Percentiles rank a stretch among this genome's conserved stretches.
Conservation (phyloP, 92 coral and sea anemone genomes). For the Epizoanthus rinbou region DNA sequence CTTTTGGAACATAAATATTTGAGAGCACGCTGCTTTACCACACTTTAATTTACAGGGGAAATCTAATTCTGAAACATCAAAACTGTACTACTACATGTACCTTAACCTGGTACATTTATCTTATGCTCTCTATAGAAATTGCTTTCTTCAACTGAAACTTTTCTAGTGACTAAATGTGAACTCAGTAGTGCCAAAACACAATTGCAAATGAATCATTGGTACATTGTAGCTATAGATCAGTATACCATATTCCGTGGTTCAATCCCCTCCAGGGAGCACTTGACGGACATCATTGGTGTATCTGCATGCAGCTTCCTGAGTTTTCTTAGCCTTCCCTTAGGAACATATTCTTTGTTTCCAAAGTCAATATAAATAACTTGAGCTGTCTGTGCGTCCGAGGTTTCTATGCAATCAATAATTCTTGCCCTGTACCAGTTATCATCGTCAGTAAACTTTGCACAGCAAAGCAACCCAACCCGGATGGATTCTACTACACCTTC, state of each 20-base stretch:
- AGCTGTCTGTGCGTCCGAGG: slow-evolving; percentile 47
- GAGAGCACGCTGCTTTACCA: no score
- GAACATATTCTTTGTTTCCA: slow-evolving; percentile 81
- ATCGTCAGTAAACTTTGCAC: slow-evolving; percentile 83
- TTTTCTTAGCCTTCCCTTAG: slow-evolving; percentile 63
- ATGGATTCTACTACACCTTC: slow-evolving; percentile 52
- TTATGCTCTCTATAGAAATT: no score
- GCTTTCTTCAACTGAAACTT: no score
- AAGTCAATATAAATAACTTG: slow-evolving; percentile 85
- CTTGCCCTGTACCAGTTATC: slow-evolving; percentile 80
- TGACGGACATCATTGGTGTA: slow-evolving; percentile 79
- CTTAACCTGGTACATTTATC: no score
- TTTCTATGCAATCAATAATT: slow-evolving; percentile 46
- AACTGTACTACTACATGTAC: no score
- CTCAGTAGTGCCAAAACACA: no score
- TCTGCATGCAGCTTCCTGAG: slow-evolving; percentile 73
- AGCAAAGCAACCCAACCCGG: slow-evolving; percentile 72
- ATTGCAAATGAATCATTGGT: no score
- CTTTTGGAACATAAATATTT: no score
- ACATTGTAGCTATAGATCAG: no score
- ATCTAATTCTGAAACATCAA: no score
- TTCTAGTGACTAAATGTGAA: no score
- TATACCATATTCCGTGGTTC: slow-evolving; percentile 48
- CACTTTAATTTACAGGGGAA: no score
- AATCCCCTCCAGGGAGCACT: slow-evolving; percentile 77